Evolutionary conservation across 2,113 vertebrate species (phyloP).

Genomic region (Lycaon pictus): DNA sequence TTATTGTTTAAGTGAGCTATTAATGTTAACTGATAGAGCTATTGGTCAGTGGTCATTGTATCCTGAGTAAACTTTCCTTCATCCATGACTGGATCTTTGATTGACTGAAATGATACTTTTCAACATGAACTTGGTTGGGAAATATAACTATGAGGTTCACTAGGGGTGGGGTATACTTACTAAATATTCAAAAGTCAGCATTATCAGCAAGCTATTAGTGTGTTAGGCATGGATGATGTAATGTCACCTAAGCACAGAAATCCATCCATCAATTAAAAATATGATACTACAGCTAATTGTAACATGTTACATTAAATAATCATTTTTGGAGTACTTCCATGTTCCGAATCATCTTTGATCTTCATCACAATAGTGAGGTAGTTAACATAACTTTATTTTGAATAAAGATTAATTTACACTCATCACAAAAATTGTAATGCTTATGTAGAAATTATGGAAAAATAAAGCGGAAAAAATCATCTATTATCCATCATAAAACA

Average conservation of each 20-base stretch:
- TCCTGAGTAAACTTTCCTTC: neutral
- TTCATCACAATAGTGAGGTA: neutral
- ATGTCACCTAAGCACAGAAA: neutral
- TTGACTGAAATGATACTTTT: neutral
- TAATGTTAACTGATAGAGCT: neutral
- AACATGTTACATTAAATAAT: neutral
- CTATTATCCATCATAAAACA: neutral
- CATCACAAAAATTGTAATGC: neutral
- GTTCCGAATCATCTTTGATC: neutral
- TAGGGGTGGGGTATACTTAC: neutral
- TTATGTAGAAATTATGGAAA: neutral
- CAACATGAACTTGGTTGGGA: neutral
- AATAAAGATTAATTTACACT: constrained; percentile 21
- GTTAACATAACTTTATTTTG: neutral
- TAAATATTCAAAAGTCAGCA: neutral
- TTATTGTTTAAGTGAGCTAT: neutral
- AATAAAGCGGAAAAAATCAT: neutral
- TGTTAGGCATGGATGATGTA: neutral
- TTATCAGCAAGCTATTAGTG: neutral
- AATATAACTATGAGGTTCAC: neutral
- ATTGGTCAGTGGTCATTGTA: neutral
- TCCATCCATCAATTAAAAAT: neutral
- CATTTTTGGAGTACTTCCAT: neutral
- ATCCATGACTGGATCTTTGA: neutral
- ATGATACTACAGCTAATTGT: neutral